Conservation (phyloP, 23 tunicate genomes). For the Clavelina lepadiformis region DNA sequence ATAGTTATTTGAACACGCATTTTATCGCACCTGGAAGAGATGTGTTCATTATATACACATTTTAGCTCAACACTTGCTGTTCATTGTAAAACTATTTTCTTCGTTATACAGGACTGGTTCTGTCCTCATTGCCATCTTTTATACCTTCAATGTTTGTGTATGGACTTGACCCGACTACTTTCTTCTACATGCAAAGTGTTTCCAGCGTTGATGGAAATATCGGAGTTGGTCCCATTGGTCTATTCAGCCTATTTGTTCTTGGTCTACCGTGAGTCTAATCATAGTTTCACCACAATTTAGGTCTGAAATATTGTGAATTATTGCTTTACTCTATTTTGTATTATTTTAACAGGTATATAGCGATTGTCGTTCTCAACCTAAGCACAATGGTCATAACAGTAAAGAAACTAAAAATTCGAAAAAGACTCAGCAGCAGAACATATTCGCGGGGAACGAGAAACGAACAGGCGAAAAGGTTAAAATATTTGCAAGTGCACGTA, state of each 20-base stretch:
- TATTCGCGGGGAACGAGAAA: background rate
- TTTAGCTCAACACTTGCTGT: no score
- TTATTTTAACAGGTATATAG: conserved; percentile 20
- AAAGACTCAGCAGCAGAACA: background rate
- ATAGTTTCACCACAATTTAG: no score
- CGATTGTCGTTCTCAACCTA: conserved; percentile 39
- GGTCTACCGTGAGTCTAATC: conserved; percentile 47
- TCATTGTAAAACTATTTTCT: background rate
- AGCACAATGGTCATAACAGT: conserved; percentile 36
- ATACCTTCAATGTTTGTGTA: conserved; percentile 38
- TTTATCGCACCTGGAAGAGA: no score
- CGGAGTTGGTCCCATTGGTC: conserved; percentile 20
- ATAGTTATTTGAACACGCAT: no score
- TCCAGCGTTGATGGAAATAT: background rate
- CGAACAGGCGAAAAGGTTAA: background rate
- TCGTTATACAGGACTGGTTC: conserved; percentile 39
- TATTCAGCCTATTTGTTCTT: conserved; percentile 36
- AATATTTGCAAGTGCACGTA: no score
- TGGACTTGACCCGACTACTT: conserved; percentile 59
- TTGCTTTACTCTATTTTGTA: background rate
- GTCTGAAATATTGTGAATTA: background rate
- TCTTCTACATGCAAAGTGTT: conserved; percentile 46
- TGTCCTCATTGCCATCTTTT: conserved; percentile 70
- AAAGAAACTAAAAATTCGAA: conserved; percentile 36
- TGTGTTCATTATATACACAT: no score